Base-by-base conservation (phyloP, 92 coral and sea anemone genomes). In the Epizoanthus rinbou region DNA sequence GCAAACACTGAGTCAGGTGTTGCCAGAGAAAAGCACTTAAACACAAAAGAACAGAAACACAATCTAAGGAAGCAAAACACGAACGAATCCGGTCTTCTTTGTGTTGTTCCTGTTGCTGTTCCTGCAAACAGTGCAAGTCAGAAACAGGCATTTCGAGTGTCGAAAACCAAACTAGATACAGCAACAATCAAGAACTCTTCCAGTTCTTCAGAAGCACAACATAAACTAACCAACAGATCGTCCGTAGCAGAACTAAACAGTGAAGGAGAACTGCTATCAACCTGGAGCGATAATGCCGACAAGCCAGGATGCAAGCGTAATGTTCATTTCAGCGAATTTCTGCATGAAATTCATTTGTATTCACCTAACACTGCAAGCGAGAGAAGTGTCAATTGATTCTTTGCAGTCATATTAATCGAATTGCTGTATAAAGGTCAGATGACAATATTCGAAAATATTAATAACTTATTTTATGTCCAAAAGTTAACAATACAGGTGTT, bases 241-340 rank as follows among this genome's bases (percentile, higher is more conserved):
- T 6, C n/a, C 43, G 50, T 71, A 56, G 58, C n/a, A 67, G 14
- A 35, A 45, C 2, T 31, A 17, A 37, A 66, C 17, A 21, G 2
- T 33, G 41, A 23, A 21, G 41, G 8, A 21, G 23, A 41, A 22
- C n/a, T 28, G 43, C 18, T 28, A 71, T 31, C 56, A 9, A 88
- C 4, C 21, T 45, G 23, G 24, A 66, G 15, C 4, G 81, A 76
- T 72, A 75, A 52, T 16, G 25, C 41, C 64, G 25, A 28, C 64
- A 71, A 85, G 62, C 91, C 87, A 22, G 73, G 56, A 23, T 87
- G 85, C 69, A 87, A 86, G 69, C 86, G 86, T 69, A 91, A 69
- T 66, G 98, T 95, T 23, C 95, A 86, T 73, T 95, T 95, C 75
- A 89, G 97, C 64, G 91, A 95, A 60, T 84, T 87, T 70, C 80